Base-by-base conservation (phyloP, 2,113 vertebrate species). In the Cebus imitator region DNA sequence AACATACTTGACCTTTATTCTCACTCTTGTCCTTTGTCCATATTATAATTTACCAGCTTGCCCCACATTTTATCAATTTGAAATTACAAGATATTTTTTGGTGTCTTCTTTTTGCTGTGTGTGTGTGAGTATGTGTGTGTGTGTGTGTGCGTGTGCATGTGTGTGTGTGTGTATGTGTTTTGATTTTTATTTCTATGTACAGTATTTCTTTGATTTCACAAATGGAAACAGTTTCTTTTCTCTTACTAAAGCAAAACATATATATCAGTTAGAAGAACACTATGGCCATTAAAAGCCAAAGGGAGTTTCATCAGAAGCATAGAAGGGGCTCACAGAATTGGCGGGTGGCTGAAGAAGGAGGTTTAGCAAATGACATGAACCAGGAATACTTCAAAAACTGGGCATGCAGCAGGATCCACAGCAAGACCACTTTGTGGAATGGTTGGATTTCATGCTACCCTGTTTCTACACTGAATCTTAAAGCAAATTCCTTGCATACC, bases 21-120 rank as follows among this genome's bases (percentile, higher is more conserved):
- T 85, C 35, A 30, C 40, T 55, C 43, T 20, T 43, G 21, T 8
- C 83, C n/a, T 85, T 91, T 23, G 55, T 50, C 86, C 75, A 10
- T 75, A 6, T 73, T 82, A 48, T 43, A 66, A 85, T 84, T 97
- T 52, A 45, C 70, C 70, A 35, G 37, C 8, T n/a, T 82, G 45
- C 37, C 52, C 17, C 95, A 87, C 43, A 84, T 30, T 93, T 45
- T 94, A n/a, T 35, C 58, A 13, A 18, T 68, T 81, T 97, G 79
- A 37, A 97, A 96, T 91, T 95, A 89, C 66, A 75, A n/a, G 91
- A 79, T 76, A 8, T 43, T 57, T 21, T 9, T n/a, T 10, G 78
- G 18, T 43, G 64, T 64, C n/a, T 86, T 70, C 40, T 17, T 75
- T 50, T 68, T 55, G 48, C 14, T 17, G 48, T 50, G 40, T 58